Evolutionary conservation across 2,888 invertebrate species (phyloP), one percentile per base, ranked within the genome.

Genomic region (Lampropteryx suffumata): DNA sequence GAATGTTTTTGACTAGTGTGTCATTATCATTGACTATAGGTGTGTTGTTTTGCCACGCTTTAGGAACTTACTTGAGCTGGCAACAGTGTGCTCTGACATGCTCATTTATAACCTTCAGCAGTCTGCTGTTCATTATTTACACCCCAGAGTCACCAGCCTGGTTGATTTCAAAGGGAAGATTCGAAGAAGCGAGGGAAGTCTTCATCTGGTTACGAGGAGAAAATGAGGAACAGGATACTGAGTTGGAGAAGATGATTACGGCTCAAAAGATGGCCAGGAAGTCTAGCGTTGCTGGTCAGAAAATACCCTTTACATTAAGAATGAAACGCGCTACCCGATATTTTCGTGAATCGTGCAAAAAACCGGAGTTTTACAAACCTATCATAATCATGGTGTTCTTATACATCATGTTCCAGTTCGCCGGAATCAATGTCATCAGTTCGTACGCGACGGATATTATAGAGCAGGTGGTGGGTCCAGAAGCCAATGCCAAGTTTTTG

Each of bases 391-490:
- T 94, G 79, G 87, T 92, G 46, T 82, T 92, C 0, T 82, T 94
- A 43, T 94, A 94, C 60, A 89, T 92, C 0, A 91, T 92, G 67
- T 93, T 93, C 62, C 94, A 95, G 69, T 92, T 94, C 51, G 92
- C 93, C 14, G 95, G 95, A 0, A 92, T 94, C 6, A 94, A 94
- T 61, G 93, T 94, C 0, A 90, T 95, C 12, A 92, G 92, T 37
- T 94, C 94, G 0, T 95, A 95, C 59, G 92, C 94, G 0, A 93
- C 93, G 21, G 91, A 92, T 61, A 93, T 94, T 36, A 91, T 94
- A 47, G 76, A 75, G 6, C 84, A 92, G 51, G 89, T 92, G 0
- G 90, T 94, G 0, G 92, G 93, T 0, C 90, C 92, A 2, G 84
- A 90, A 0, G 89, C 93, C 0, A 91, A 94, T 62, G 92, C 92